Evolutionary conservation across 2,888 invertebrate genomes (phyloP).

Genomic region (Acholoe squamosa): DNA sequence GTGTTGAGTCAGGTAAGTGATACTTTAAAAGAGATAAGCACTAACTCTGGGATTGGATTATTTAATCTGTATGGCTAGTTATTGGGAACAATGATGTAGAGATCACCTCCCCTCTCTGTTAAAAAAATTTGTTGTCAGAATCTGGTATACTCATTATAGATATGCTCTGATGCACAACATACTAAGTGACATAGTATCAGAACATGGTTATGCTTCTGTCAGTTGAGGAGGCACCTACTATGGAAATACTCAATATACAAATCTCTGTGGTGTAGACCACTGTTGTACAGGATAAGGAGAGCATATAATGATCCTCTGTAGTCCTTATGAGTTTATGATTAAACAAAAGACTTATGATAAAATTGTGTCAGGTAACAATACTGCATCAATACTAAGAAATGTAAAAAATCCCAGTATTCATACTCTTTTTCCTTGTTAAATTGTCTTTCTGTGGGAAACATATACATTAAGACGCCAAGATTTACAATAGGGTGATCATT

Average conservation of each 20-base stretch:
- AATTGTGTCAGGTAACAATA: neutral
- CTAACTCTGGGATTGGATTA: constrained; percentile 18
- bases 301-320: no score
- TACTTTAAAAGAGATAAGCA: constrained; percentile 37
- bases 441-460: no score
- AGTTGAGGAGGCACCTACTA: neutral
- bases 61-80: neutral
- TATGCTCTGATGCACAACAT: neutral
- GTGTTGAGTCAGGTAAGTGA: neutral
- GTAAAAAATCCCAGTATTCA: no score
- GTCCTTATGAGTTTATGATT: neutral
- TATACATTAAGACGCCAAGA: no score
- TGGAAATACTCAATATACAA: no score
- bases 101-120: neutral
- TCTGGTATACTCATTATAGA: neutral
- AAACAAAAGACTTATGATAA: neutral
- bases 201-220: no score
- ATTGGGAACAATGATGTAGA: neutral
- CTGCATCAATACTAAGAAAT: neutral
- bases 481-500: no score
- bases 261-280: no score
- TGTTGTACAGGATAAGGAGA: no score
- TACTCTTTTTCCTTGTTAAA: no score
- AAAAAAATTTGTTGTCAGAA: no score
- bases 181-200: no score